Conservation (phyloP, 2,113 vertebrate species). For the Holacanthus passer region DNA sequence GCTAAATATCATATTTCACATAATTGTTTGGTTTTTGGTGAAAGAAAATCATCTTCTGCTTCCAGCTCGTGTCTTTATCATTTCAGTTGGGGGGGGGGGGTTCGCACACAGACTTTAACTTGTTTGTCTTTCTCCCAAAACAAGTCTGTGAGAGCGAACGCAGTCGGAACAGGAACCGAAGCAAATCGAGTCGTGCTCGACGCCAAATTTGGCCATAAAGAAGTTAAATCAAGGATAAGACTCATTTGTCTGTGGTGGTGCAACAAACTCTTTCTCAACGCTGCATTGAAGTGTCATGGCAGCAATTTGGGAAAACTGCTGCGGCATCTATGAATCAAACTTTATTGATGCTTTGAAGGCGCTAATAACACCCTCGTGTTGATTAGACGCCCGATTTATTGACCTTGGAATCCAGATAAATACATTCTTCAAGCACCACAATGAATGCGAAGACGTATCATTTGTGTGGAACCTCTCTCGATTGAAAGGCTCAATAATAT, state of each 20-base stretch:
- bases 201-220: slow-evolving; percentile 22
- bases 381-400: slow-evolving; percentile 55
- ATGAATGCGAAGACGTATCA: slow-evolving; percentile 21
- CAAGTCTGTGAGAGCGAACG: background rate
- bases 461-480: background rate
- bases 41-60: slow-evolving; percentile 6
- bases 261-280: slow-evolving; percentile 58
- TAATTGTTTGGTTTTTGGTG: slow-evolving; percentile 44
- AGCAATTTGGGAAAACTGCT: slow-evolving; percentile 50
- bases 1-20: slow-evolving; percentile 29
- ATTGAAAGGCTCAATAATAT: slow-evolving; percentile 3
- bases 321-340: slow-evolving; percentile 72
- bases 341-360: slow-evolving; percentile 72
- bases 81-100: slow-evolving; percentile 7
- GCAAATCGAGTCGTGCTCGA: background rate
- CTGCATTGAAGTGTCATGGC: slow-evolving; percentile 44
- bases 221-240: slow-evolving; percentile 45
- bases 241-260: slow-evolving; percentile 53
- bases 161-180: slow-evolving; percentile 25
- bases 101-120: background rate
- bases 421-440: slow-evolving; percentile 61
- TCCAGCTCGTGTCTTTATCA: slow-evolving; percentile 20
- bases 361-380: slow-evolving; percentile 58
- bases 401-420: slow-evolving; percentile 59
- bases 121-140: slow-evolving; percentile 8